Conservation (phyloP, 2,113 vertebrate genomes). For the Festucalex cinctus region DNA sequence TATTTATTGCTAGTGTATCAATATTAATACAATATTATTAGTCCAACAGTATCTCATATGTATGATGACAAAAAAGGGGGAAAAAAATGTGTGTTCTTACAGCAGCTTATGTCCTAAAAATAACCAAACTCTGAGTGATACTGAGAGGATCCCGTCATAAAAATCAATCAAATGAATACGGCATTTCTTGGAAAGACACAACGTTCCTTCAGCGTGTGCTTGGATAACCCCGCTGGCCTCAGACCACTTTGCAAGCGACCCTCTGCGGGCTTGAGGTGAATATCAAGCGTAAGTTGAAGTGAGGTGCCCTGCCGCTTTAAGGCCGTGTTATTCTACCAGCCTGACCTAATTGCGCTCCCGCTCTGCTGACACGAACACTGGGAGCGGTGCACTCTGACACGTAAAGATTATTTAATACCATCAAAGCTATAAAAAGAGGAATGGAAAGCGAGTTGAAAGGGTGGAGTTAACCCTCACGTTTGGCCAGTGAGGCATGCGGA, state of each 20-base stretch:
- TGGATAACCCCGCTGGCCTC: slow-evolving; percentile 53
- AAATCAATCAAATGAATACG: not conserved
- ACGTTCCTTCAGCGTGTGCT: slow-evolving; percentile 40
- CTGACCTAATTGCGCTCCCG: slow-evolving; percentile 70
- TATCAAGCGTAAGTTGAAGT: slow-evolving; percentile 42
- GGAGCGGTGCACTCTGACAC: slow-evolving; percentile 70
- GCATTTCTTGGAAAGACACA: slow-evolving; percentile 21
- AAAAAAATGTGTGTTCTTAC: not conserved
- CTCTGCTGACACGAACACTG: slow-evolving; percentile 58
- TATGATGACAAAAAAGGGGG: too few relatives aligned
- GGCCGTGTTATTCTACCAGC: slow-evolving; percentile 60
- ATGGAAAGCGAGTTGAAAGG: slow-evolving; percentile 43
- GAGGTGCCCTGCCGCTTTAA: slow-evolving; percentile 62
- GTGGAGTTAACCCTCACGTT: slow-evolving; percentile 40
- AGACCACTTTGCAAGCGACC: slow-evolving; percentile 54
- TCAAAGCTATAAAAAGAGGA: slow-evolving; percentile 71
- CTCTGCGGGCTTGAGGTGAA: slow-evolving; percentile 49
- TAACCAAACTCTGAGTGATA: not conserved
- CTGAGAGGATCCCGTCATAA: not conserved
- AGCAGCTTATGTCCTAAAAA: not conserved
- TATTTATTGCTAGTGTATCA: too few relatives aligned
- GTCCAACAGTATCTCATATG: too few relatives aligned
- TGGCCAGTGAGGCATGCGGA: slow-evolving; percentile 4
- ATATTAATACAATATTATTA: too few relatives aligned
- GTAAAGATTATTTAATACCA: slow-evolving; percentile 78